Evolutionary conservation across 2,113 vertebrate species (phyloP).

Genomic region (Neogobius melanostomus): DNA sequence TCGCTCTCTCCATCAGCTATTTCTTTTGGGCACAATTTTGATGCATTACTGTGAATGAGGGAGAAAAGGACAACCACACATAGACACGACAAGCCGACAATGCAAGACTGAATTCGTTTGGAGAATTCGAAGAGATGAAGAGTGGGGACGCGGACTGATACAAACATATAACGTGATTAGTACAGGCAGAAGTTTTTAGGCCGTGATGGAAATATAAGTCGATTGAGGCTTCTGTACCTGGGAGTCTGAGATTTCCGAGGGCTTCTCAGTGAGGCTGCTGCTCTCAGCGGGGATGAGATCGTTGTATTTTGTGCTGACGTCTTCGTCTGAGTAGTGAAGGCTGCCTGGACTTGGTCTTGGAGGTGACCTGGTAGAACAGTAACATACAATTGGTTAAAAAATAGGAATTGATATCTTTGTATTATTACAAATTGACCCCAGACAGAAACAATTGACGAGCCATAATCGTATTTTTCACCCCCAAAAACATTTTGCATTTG

Average conservation of each 20-base stretch:
- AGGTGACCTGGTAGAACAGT: conserved; percentile 80
- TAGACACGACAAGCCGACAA: conserved; percentile 26
- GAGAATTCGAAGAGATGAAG: conserved; percentile 46
- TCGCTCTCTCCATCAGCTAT: background rate
- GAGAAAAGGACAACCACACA: conserved; percentile 19
- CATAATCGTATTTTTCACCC: too few relatives aligned
- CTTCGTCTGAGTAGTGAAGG: conserved; percentile 95
- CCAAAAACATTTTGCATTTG: too few relatives aligned
- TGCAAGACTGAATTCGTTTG: conserved; percentile 46
- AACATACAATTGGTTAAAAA: too few relatives aligned
- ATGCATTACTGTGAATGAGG: conserved; percentile 23
- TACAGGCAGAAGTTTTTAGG: conserved; percentile 20
- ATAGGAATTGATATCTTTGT: too few relatives aligned
- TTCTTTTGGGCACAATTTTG: conserved; percentile 11
- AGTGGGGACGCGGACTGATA: conserved; percentile 32
- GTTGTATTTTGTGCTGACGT: conserved; percentile 94
- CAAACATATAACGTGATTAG: conserved; percentile 20
- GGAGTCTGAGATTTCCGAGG: conserved; percentile 94
- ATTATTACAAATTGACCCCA: too few relatives aligned
- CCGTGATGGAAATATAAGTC: background rate
- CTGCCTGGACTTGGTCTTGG: conserved; percentile 95
- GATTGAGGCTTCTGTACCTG: conserved; percentile 79
- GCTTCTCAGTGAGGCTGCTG: conserved; percentile 96
- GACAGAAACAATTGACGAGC: too few relatives aligned
- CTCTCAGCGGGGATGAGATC: conserved; percentile 94